Evolutionary conservation across 2,888 invertebrate species (phyloP).

Genomic region (Limenitis camilla): DNA sequence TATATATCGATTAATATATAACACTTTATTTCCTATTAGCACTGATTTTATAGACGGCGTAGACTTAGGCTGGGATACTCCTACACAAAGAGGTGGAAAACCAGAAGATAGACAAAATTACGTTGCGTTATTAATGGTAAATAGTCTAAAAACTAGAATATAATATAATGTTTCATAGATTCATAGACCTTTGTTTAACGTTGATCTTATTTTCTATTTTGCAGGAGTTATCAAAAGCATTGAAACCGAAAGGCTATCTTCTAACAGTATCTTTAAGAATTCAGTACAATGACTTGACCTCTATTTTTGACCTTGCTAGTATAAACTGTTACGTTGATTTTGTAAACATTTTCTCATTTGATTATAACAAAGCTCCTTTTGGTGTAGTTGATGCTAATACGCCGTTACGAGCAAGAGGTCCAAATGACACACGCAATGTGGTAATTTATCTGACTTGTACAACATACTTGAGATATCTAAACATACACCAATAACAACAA

Average conservation of each 20-base stretch:
- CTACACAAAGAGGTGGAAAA: constrained; percentile 82
- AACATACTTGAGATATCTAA: not conserved
- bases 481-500: not conserved
- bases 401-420: constrained; percentile 74
- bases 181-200: too few species aligned
- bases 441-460: constrained; percentile 34
- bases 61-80: constrained; percentile 91
- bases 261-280: constrained; percentile 89
- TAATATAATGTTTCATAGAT: too few species aligned
- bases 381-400: constrained; percentile 83
- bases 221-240: constrained; percentile 82
- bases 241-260: constrained; percentile 78
- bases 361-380: constrained; percentile 91
- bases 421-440: constrained; percentile 80
- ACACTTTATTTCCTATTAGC: constrained; percentile 68
- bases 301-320: constrained; percentile 83
- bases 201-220: not conserved
- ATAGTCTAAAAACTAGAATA: too few species aligned
- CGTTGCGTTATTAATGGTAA: constrained; percentile 80
- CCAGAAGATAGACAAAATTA: constrained; percentile 85
- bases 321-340: constrained; percentile 81
- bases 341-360: constrained; percentile 91
- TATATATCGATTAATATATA: too few species aligned
- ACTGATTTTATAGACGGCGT: constrained; percentile 83
- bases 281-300: constrained; percentile 81